Evolutionary conservation across 2,797 vertebrate species (phyloP).

Genomic region (Artibeus jamaicensis): DNA sequence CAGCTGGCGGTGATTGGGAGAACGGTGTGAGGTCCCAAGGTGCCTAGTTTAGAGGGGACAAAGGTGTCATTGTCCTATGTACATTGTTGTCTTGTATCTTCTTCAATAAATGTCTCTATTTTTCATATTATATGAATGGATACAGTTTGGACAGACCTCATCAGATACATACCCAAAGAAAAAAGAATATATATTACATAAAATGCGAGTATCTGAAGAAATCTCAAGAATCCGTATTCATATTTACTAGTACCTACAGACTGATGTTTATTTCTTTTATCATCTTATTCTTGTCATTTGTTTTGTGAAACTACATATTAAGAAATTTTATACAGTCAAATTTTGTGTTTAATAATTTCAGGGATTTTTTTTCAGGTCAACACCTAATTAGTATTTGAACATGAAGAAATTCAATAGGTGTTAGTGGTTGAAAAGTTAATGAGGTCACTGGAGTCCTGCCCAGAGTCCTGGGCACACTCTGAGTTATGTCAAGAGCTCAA

Average conservation of each 20-base stretch:
- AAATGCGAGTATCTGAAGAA: not conserved
- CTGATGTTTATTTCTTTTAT: not conserved
- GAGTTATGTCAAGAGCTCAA: not conserved
- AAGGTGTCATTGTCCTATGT: not conserved
- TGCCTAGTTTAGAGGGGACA: not conserved
- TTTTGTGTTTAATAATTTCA: not conserved
- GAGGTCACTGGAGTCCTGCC: not conserved
- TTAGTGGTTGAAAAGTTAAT: not conserved
- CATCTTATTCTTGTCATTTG: not conserved
- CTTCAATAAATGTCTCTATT: not conserved
- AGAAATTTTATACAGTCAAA: not conserved
- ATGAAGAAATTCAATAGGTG: not conserved
- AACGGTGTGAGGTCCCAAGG: no score
- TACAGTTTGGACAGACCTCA: not conserved
- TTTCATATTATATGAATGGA: not conserved
- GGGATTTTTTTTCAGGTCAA: not conserved
- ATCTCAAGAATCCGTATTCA: not conserved
- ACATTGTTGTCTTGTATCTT: not conserved
- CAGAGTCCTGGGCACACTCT: not conserved
- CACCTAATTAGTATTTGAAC: not conserved
- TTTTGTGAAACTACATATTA: not conserved
- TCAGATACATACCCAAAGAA: not conserved
- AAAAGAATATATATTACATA: not conserved
- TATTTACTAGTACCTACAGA: not conserved
- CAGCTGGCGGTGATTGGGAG: no score